phyloP scores from a whole-genome alignment of 2,113 vertebrate species.

The Zosterops hypoxanthus region DNA sequence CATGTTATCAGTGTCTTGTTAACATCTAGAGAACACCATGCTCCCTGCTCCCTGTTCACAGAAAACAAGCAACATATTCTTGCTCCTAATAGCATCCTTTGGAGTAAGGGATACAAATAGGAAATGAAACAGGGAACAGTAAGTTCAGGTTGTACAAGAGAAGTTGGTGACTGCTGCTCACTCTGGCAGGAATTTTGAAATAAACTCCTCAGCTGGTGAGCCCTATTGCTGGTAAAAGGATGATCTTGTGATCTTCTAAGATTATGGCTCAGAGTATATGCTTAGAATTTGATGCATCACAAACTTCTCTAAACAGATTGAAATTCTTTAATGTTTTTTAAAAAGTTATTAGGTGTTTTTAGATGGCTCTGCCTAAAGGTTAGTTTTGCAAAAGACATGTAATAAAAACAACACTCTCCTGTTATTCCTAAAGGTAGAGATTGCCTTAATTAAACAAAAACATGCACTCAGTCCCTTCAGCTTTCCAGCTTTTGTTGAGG shows the following conservation, averaged over 20 bases:
- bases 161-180: neutral
- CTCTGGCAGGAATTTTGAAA: neutral
- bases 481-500: neutral
- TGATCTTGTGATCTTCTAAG: neutral
- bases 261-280: neutral
- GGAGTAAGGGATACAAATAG: neutral
- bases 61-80: neutral
- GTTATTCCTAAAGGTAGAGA: neutral
- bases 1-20: neutral
- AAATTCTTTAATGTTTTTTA: neutral
- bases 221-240: neutral
- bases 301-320: neutral
- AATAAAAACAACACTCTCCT: neutral
- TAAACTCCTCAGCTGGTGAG: neutral
- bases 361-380: neutral
- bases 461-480: neutral
- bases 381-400: neutral
- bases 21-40: neutral
- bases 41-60: neutral
- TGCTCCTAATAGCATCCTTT: neutral
- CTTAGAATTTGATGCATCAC: neutral
- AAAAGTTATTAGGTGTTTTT: neutral
- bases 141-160: neutral
- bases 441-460: neutral
- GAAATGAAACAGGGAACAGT: neutral